These are phyloP conservation scores for Synanthedon andrenaeformis DNA, from an alignment of 2,888 invertebrate genomes.

Conservation along the genomic window DNA sequence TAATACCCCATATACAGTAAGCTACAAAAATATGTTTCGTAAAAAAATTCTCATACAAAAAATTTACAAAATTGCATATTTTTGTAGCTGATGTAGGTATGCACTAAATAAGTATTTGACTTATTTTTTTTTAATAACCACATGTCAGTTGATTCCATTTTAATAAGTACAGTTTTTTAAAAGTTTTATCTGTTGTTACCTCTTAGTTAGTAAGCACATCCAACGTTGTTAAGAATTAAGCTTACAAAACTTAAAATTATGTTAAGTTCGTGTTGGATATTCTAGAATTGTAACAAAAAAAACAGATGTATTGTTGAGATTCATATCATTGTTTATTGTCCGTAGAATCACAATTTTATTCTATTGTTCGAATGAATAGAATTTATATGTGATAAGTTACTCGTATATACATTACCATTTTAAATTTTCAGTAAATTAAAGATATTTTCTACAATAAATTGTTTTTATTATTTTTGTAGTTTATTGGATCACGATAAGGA, in stretches of 20 bases:
- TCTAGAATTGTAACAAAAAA: slow-evolving; percentile 12
- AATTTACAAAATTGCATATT: too few species aligned
- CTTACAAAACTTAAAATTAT: slow-evolving; percentile 25
- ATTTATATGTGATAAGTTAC: slow-evolving; percentile 14
- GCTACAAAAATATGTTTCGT: too few species aligned
- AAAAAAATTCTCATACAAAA: too few species aligned
- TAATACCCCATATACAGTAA: slow-evolving; percentile 5
- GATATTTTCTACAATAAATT: slow-evolving; percentile 24
- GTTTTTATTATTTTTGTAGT: slow-evolving; percentile 19
- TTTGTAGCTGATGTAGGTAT: background rate
- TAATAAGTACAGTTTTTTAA: too few species aligned
- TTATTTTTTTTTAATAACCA: too few species aligned
- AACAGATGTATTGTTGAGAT: slow-evolving; percentile 20
- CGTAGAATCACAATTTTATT: slow-evolving; percentile 16
- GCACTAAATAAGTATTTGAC: background rate
- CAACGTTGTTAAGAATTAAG: slow-evolving; percentile 25
- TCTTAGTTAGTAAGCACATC: slow-evolving; percentile 22
- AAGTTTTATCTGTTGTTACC: slow-evolving; percentile 7
- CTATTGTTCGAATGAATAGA: slow-evolving; percentile 14
- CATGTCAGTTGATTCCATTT: too few species aligned
- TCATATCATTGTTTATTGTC: slow-evolving; percentile 18
- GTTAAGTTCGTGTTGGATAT: slow-evolving; percentile 30
- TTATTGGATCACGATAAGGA: background rate
- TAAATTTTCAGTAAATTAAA: slow-evolving; percentile 24
- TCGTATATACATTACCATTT: slow-evolving; percentile 18